Conservation (phyloP, 2,113 vertebrate genomes). For the Rattus rattus region DNA sequence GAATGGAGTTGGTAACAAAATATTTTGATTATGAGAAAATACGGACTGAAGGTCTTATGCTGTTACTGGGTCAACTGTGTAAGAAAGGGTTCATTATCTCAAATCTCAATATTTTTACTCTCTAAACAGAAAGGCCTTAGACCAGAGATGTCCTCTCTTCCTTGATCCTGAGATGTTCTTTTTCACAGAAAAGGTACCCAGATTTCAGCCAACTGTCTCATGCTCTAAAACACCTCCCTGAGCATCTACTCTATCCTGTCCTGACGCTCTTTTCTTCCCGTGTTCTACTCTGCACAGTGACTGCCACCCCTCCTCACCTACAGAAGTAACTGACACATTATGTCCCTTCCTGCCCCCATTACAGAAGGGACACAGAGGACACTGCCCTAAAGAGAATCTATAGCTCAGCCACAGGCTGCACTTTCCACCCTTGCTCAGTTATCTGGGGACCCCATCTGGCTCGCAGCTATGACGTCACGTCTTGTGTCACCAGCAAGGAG, state of each 20-base stretch:
- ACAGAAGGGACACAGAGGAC: background rate
- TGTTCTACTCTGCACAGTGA: background rate
- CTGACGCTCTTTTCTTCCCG: background rate
- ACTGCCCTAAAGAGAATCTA: accelerated
- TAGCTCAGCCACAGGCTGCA: accelerated
- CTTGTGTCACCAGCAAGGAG: background rate
- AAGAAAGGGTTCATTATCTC: background rate
- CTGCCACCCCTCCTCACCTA: background rate
- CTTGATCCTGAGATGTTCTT: background rate
- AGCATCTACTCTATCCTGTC: accelerated
- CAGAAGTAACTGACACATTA: too few relatives aligned
- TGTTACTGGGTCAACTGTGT: background rate
- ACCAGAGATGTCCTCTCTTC: background rate
- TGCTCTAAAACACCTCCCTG: background rate
- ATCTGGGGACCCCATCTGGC: background rate
- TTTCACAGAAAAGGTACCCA: background rate
- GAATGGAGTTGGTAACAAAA: constrained; percentile 24
- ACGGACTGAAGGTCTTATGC: background rate
- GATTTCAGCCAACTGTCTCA: background rate
- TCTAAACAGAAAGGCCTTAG: background rate
- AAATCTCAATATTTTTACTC: background rate
- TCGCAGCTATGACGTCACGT: background rate
- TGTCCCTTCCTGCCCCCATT: background rate
- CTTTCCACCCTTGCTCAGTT: background rate
- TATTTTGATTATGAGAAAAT: constrained; percentile 63